Evolutionary conservation across 2,797 vertebrate species (phyloP), one percentile per base, ranked within the genome.

Genomic region (Bufotes viridis): DNA sequence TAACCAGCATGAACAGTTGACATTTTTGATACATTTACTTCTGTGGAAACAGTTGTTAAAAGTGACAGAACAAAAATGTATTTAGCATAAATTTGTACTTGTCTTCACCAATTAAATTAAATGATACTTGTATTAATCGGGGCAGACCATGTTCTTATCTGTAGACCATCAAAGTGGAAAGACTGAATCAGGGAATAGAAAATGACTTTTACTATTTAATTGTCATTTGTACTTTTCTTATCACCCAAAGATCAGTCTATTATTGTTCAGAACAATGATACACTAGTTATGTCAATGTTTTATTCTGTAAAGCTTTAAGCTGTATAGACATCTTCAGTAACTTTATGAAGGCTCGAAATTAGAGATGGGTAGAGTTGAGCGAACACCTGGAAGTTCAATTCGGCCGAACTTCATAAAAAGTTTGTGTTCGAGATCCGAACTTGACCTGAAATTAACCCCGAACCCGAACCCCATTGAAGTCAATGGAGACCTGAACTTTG

Each of bases 21-120:
- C 82, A 85, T 81, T 75, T 88, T 67, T 88, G 57, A 85, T 61
- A 63, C 65, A 80, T 65, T 79, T 80, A 20, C 57, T 61, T 65
- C 82, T 57, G 82, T 78, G 75, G 34, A 63, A 88, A 74, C 76
- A 85, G 79, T 81, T 85, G 65, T 83, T 88, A 69, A n/a, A 85
- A 75, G 76, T 88, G 87, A 85, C 87, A 88, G 87, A 85, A 84
- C 81, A n/a, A 85, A 81, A 79, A 84, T 84, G 13, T 79, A 88
- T 88, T 83, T 67, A 61, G 42, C 76, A 85, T 85, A 74, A 84
- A 85, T 80, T 75, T 81, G 18, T 75, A 65, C 82, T 81, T 85
- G 67, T 81, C 57, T 67, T 26, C 34, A 5, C n/a, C 78, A 85
- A 81, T 85, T 74, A 81, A 88, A 79, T 81, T 10, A n/a, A 11